Evolutionary conservation across 2,113 vertebrate species (phyloP).

Genomic region (Pithys albifrons): DNA sequence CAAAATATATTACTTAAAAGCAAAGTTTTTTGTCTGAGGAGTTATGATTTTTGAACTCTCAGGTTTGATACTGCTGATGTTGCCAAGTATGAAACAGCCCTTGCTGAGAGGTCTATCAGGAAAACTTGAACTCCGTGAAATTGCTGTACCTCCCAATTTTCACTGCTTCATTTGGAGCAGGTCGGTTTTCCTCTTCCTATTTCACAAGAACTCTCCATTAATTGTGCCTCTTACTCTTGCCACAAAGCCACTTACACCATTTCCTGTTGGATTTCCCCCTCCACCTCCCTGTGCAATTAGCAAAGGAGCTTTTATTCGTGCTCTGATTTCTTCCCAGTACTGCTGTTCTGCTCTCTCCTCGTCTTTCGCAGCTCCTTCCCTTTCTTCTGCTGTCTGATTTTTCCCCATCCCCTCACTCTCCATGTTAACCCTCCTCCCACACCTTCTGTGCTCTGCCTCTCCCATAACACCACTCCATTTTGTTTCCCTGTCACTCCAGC

Average conservation of each 20-base stretch:
- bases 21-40: not conserved
- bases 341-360: not conserved
- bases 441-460: not conserved
- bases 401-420: not conserved
- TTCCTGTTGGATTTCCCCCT: constrained; percentile 22
- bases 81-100: not conserved
- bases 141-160: not conserved
- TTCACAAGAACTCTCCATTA: not conserved
- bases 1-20: not conserved
- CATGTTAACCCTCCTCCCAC: not conserved
- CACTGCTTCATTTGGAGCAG: not conserved
- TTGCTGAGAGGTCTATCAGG: not conserved
- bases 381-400: not conserved
- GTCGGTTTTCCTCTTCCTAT: not conserved
- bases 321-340: not conserved
- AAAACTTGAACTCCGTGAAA: constrained; percentile 8
- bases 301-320: not conserved
- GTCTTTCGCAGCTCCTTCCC: not conserved
- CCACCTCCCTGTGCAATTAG: not conserved
- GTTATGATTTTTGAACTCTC: not conserved
- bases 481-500: not conserved
- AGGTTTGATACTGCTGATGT: not conserved
- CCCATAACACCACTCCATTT: not conserved
- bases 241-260: not conserved
- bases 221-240: not conserved